These are phyloP conservation scores for Synanceia verrucosa DNA, from an alignment of 2,797 vertebrate species.

Conservation along the genomic window DNA sequence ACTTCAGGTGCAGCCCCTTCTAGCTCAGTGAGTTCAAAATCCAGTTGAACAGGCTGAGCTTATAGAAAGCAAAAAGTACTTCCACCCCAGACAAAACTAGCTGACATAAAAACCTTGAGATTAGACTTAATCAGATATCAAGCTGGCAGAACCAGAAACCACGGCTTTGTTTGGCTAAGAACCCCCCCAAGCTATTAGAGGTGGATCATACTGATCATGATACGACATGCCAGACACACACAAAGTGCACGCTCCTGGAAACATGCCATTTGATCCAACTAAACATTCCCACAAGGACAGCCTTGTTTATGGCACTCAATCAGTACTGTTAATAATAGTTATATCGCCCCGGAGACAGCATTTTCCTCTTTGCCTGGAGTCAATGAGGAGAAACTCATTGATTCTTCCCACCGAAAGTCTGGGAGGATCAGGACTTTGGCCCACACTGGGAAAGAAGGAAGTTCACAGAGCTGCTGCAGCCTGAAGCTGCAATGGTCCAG, in stretches of 20 bases:
- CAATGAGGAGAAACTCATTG: conserved; percentile 67
- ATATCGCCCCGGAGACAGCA: conserved; percentile 67
- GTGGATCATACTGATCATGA: conserved; percentile 66
- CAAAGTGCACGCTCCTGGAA: conserved; percentile 58
- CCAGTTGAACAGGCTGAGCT: conserved; percentile 71
- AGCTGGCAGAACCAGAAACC: conserved; percentile 71
- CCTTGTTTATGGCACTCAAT: conserved; percentile 64
- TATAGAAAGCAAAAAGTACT: conserved; percentile 58
- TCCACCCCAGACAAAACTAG: conserved; percentile 63
- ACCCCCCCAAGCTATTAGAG: conserved; percentile 55
- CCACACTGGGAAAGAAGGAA: conserved; percentile 69
- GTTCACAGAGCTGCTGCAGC: conserved; percentile 65
- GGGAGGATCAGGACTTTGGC: conserved; percentile 61
- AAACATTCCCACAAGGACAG: conserved; percentile 77
- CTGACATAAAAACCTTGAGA: conserved; percentile 73
- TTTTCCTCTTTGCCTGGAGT: conserved; percentile 63
- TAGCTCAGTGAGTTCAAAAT: conserved; percentile 49
- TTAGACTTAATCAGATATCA: conserved; percentile 74
- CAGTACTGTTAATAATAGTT: conserved; percentile 75
- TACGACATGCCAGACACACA: conserved; percentile 61
- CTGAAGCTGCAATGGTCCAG: conserved; percentile 56
- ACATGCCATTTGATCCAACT: conserved; percentile 57
- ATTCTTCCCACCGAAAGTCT: conserved; percentile 80
- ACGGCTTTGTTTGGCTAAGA: conserved; percentile 62
- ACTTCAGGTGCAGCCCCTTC: conserved; percentile 54